Percentiles rank a stretch among this genome's conserved stretches.
Conservation (phyloP, 92 coral and sea anemone genomes). For the Epizoanthus rinbou region DNA sequence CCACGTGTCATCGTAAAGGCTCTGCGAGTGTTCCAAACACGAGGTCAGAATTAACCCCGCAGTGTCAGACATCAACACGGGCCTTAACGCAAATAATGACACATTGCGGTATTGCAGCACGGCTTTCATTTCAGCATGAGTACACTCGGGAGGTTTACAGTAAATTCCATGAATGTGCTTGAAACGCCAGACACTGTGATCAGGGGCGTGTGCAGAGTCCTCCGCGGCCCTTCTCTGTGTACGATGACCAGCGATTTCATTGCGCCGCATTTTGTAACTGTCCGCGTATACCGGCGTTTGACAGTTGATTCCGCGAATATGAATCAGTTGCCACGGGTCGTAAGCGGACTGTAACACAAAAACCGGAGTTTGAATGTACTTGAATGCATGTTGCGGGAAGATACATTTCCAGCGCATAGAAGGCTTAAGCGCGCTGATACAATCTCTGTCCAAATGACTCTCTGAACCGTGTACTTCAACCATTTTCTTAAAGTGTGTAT, state of each 20-base stretch:
- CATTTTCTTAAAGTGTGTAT: slow-evolving; percentile 77
- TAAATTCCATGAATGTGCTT: slow-evolving; percentile 86
- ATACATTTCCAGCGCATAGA: slow-evolving; percentile 87
- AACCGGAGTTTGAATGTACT: slow-evolving; percentile 80
- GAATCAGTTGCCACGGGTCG: slow-evolving; percentile 95
- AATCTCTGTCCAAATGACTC: slow-evolving; percentile 74
- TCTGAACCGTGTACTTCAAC: slow-evolving; percentile 81
- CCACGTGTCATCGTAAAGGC: slow-evolving; percentile 88
- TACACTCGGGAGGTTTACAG: slow-evolving; percentile 92
- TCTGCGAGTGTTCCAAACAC: slow-evolving; percentile 95
- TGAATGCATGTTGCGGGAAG: slow-evolving; percentile 89
- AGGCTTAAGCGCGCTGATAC: slow-evolving; percentile 62
- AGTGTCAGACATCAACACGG: slow-evolving; percentile 61
- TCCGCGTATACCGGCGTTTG: slow-evolving; percentile 81
- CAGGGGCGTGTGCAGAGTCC: slow-evolving; percentile 32
- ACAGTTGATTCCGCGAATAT: slow-evolving; percentile 84
- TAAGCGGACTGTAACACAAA: slow-evolving; percentile 95
- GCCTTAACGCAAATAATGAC: slow-evolving; percentile 81
- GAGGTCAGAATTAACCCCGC: slow-evolving; percentile 83
- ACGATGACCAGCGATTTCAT: neutral
- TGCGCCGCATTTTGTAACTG: slow-evolving; percentile 52
- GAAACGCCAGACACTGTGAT: slow-evolving; percentile 67
- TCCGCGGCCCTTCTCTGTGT: slow-evolving; percentile 1
- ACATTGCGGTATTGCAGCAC: slow-evolving; percentile 75
- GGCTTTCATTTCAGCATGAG: slow-evolving; percentile 66